Percentiles rank a stretch among this genome's conserved stretches.
Conservation (phyloP, 2,888 invertebrate genomes). For the Prosapia bicincta region DNA sequence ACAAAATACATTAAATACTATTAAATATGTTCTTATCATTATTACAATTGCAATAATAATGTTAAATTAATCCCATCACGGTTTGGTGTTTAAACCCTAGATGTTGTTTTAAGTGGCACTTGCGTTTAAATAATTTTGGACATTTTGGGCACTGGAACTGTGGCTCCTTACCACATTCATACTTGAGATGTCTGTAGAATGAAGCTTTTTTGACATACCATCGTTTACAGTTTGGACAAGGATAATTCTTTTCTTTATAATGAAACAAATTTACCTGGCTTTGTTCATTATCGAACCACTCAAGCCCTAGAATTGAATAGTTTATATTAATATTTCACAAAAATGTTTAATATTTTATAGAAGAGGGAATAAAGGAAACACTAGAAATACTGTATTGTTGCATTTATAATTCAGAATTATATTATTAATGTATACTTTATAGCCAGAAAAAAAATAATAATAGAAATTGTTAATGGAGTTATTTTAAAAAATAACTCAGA, state of each 20-base stretch:
- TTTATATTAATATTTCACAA: neutral
- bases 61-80: neutral
- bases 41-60: no score
- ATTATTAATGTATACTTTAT: no score
- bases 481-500: no score
- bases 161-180: slow-evolving; percentile 49
- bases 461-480: no score
- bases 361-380: no score
- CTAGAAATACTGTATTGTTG: no score
- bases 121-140: slow-evolving; percentile 36
- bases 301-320: neutral
- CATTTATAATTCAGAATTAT: no score
- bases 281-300: neutral
- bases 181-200: slow-evolving; percentile 46
- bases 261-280: neutral
- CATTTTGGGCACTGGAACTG: slow-evolving; percentile 49
- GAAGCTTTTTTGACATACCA: slow-evolving; percentile 55
- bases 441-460: no score
- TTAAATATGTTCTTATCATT: no score
- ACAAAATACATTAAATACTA: no score
- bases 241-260: neutral
- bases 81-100: neutral
- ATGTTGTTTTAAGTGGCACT: slow-evolving; percentile 37
- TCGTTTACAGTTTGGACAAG: slow-evolving; percentile 54
- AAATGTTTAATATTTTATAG: no score